Evolutionary conservation across 2,113 vertebrate genomes (phyloP), one percentile per base, ranked within the genome.

Genomic region (Neodon shergylaensis): DNA sequence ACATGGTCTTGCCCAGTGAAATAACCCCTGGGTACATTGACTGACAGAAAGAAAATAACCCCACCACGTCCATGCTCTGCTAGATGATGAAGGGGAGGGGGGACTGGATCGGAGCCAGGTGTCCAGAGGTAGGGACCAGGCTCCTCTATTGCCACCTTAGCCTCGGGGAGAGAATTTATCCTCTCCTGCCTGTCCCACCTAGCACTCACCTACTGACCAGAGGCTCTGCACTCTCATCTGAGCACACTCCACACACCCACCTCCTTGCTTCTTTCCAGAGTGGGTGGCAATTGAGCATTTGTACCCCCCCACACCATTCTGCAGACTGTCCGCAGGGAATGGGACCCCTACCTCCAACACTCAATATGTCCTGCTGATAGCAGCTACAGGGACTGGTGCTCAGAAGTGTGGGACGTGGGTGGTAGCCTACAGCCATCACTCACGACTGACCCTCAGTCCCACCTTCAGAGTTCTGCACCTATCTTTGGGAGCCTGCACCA

Each of bases 321-420:
- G 21, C 3, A 10, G 54, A 16, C 26, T 13, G 4, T 70, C 22
- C 16, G 21, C 6, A 1, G 31, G 65, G 81, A 33, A 16, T 21
- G 14, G 73, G 28, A 47, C 68, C 42, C 72, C n/a, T 1, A 31
- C 14, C 3, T 21, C 14, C n/a, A 14, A 16, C 54, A 26, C 2
- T 6, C 49, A 0, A 3, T 74, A 39, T 36, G 58, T 47, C 63
- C 54, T 5, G 24, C 7, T 2, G 5, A 7, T 1, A 21, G 36
- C 47, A 77, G 52, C 21, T 24, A 21, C 42, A 6, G 16, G 12
- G 16, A 36, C 16, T 49, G 7, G 54, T 4, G 2, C 54, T 68
- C 26, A 26, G 0, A 24, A 36, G 7, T 3, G 2, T 5, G 33
- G 77, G 49, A 19, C 0, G 1, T 1, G 1, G 9, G 39, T 7